phyloP scores from a whole-genome alignment of 2,888 invertebrate genomes.

The Prosopocoilus inquinatus region DNA sequence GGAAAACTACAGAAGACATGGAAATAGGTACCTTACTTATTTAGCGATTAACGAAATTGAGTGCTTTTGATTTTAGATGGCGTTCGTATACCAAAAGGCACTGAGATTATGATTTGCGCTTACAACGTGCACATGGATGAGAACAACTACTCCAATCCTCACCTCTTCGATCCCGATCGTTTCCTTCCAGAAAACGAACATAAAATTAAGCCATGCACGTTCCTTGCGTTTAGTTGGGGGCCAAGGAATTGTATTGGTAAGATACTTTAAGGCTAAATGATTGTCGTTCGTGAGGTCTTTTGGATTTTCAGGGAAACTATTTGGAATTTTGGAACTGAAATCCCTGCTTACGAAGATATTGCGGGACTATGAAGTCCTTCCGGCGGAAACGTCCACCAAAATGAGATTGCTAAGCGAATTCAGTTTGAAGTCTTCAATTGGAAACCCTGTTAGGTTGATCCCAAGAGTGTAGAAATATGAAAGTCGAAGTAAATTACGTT shows the following conservation, averaged over 20 bases:
- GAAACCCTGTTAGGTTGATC: conserved; percentile 10
- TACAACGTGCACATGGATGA: conserved; percentile 17
- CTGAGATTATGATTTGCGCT: conserved; percentile 8
- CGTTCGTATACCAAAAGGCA: conserved; percentile 8
- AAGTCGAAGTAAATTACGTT: no score
- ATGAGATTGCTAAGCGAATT: conserved; percentile 4
- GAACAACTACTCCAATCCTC: conserved; percentile 21
- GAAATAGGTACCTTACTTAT: conserved; percentile 8
- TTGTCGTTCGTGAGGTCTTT: neutral
- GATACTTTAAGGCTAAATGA: neutral
- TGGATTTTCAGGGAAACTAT: conserved; percentile 9
- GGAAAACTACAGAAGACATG: conserved; percentile 46
- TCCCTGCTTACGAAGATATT: conserved; percentile 2
- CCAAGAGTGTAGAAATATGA: neutral
- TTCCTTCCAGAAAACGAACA: conserved; percentile 22
- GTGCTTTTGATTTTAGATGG: conserved; percentile 7
- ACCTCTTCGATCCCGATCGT: conserved; percentile 26
- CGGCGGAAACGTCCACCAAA: conserved; percentile 2
- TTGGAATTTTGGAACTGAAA: conserved; percentile 9
- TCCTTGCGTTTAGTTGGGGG: conserved; percentile 11
- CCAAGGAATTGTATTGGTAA: conserved; percentile 19
- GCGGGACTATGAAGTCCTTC: conserved; percentile 6
- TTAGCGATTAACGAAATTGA: neutral
- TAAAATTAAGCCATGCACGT: neutral
- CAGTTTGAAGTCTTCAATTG: conserved; percentile 2